Evolutionary conservation across 2,888 invertebrate genomes (phyloP).

Genomic region (Nemurella pictetii): DNA sequence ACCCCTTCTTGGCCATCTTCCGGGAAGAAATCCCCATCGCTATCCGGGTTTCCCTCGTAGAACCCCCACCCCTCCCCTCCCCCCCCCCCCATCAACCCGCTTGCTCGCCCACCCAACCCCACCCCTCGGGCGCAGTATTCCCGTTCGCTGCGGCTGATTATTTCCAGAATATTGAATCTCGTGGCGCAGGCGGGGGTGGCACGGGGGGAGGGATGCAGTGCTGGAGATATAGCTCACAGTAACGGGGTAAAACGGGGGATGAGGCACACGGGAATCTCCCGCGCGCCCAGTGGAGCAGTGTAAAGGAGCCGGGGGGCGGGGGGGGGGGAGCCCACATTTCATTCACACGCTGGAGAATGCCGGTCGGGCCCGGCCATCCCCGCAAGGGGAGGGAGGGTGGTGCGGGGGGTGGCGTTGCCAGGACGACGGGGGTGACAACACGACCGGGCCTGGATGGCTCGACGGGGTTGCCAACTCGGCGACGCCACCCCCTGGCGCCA

Average conservation of each 20-base stretch:
- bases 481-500: neutral
- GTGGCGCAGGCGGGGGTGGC: neutral
- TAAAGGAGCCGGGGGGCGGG: neutral
- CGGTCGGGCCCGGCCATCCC: neutral
- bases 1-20: neutral
- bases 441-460: neutral
- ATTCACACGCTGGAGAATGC: neutral
- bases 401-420: neutral
- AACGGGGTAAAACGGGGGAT: neutral
- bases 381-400: neutral
- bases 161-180: constrained; percentile 1
- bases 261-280: neutral
- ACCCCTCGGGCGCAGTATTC: neutral
- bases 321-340: neutral
- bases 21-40: neutral
- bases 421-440: constrained; percentile 5
- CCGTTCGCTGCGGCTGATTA: neutral
- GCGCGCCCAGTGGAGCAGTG: neutral
- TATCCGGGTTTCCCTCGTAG: neutral
- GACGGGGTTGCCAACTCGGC: constrained; percentile 2
- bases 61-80: neutral
- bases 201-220: neutral
- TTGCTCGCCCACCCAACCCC: neutral
- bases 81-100: neutral
- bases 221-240: neutral